phyloP scores from a whole-genome alignment of 2,113 vertebrate genomes.

The Urocitellus parryii region DNA sequence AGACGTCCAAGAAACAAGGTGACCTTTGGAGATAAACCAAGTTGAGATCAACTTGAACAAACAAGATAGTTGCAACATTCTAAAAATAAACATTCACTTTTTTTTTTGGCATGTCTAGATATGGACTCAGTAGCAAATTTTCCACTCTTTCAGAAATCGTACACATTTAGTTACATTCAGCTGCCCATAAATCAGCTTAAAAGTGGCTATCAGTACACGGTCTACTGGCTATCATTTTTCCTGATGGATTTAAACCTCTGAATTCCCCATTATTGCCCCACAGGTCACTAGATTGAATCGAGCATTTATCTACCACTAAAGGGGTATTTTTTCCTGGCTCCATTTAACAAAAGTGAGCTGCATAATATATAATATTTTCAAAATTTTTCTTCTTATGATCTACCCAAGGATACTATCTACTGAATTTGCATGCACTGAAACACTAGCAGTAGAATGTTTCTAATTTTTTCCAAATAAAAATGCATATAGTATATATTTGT shows the following conservation, averaged over 20 bases:
- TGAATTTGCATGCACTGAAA: background rate
- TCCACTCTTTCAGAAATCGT: constrained; percentile 3
- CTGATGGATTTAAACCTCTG: constrained; percentile 71
- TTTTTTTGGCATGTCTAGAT: background rate
- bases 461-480: background rate
- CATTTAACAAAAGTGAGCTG: constrained; percentile 61
- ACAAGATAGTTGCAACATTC: constrained; percentile 36
- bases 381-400: constrained; percentile 24
- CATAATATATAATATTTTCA: background rate
- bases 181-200: constrained; percentile 73
- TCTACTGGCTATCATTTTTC: constrained; percentile 65
- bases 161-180: constrained; percentile 47
- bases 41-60: constrained; percentile 22
- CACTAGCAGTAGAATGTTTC: background rate
- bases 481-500: background rate
- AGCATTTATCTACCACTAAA: constrained; percentile 65
- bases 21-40: constrained; percentile 44
- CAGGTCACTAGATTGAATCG: constrained; percentile 62
- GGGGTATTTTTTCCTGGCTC: constrained; percentile 41
- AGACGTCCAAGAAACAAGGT: constrained; percentile 38
- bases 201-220: constrained; percentile 56
- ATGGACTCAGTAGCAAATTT: constrained; percentile 9
- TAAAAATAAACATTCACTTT: constrained; percentile 40
- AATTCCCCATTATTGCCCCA: constrained; percentile 62
- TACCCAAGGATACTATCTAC: background rate